Conservation (phyloP, 1,140 invertebrate species). For the Lamellibrachia luymesi region DNA sequence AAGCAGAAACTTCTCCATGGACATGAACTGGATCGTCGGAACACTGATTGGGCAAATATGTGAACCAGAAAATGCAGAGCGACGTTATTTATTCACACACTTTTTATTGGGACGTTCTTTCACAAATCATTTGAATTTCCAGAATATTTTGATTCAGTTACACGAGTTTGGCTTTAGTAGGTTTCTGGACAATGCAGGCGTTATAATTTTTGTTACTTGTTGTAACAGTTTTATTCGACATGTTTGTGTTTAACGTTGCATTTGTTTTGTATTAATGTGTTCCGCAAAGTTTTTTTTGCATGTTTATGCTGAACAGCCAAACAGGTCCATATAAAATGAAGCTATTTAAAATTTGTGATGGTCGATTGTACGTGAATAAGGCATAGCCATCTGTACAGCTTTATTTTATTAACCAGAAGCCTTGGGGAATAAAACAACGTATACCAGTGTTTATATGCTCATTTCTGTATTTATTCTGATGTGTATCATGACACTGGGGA, state of each 20-base stretch:
- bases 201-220: neutral
- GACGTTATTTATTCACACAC: neutral
- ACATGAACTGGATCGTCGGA: neutral
- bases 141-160: neutral
- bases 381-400: too few relatives aligned
- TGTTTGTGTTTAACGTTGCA: neutral
- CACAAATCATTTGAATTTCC: neutral
- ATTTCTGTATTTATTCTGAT: neutral
- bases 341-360: too few relatives aligned
- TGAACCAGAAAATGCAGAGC: neutral
- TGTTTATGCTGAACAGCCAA: too few relatives aligned
- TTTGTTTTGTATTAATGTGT: neutral
- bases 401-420: too few relatives aligned
- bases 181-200: neutral
- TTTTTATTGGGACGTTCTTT: neutral
- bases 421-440: neutral
- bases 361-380: too few relatives aligned
- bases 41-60: neutral
- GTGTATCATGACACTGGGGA: neutral
- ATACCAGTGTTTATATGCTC: neutral
- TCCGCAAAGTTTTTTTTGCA: neutral
- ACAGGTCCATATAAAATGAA: too few relatives aligned
- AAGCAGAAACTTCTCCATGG: neutral
- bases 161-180: neutral
- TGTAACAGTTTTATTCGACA: neutral